Percentiles rank a stretch among this genome's conserved stretches.
Evolutionary conservation across 1,140 invertebrate species (phyloP).

Genomic region (Lepidurus packardi): DNA sequence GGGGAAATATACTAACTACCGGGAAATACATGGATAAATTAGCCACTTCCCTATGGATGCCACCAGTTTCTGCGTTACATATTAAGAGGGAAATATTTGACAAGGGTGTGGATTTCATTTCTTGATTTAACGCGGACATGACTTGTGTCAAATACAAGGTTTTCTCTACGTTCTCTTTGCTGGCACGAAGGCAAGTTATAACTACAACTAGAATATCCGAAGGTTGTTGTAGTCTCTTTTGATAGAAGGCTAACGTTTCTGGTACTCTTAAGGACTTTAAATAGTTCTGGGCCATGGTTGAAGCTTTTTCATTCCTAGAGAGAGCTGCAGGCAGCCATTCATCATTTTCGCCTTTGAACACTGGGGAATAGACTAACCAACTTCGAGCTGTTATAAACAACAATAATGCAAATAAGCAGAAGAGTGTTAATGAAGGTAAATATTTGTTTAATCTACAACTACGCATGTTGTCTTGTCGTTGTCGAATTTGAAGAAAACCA

Average conservation of each 20-base stretch:
- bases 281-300: slow-evolving; percentile 14
- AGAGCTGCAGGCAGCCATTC: neutral
- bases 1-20: neutral
- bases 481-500: no score
- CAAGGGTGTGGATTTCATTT: neutral
- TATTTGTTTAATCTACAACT: neutral
- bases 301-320: neutral
- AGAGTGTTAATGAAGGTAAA: neutral
- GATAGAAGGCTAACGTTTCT: neutral
- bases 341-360: slow-evolving; percentile 16
- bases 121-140: neutral
- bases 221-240: neutral
- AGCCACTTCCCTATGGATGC: neutral
- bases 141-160: slow-evolving; percentile 28
- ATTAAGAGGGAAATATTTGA: slow-evolving; percentile 1
- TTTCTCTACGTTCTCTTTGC: neutral
- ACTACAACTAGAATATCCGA: neutral
- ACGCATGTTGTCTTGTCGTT: no score
- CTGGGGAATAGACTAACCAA: slow-evolving; percentile 16
- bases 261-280: neutral
- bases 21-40: neutral
- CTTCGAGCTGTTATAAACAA: neutral
- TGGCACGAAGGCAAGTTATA: neutral
- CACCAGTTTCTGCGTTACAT: neutral
- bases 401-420: neutral